These are phyloP conservation scores for Meleagris gallopavo DNA, from an alignment of 2,113 vertebrate genomes.

Conservation along the genomic window DNA sequence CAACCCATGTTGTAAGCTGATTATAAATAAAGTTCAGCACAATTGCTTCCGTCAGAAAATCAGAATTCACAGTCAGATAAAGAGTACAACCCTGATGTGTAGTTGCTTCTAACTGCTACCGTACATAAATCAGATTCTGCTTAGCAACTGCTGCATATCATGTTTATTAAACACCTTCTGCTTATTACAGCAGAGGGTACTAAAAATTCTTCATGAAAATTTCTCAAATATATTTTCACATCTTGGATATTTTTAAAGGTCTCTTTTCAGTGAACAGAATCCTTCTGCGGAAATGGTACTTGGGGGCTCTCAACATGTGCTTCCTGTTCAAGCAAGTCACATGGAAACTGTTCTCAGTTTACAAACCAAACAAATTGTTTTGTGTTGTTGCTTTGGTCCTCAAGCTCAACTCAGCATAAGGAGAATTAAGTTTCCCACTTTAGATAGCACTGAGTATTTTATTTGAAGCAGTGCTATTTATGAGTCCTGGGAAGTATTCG, in stretches of 20 bases:
- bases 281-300: slow-evolving; percentile 56
- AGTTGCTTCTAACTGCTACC: slow-evolving; percentile 61
- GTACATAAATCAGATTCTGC: slow-evolving; percentile 76
- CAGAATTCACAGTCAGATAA: slow-evolving; percentile 77
- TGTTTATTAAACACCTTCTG: slow-evolving; percentile 81
- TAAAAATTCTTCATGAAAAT: slow-evolving; percentile 58
- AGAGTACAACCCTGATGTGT: slow-evolving; percentile 71
- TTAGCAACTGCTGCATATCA: slow-evolving; percentile 77
- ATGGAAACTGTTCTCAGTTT: slow-evolving; percentile 64
- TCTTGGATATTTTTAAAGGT: slow-evolving; percentile 65
- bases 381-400: slow-evolving; percentile 21
- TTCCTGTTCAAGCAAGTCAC: slow-evolving; percentile 67
- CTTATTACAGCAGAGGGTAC: slow-evolving; percentile 67
- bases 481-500: not conserved
- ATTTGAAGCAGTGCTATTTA: slow-evolving; percentile 1
- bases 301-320: slow-evolving; percentile 54
- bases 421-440: slow-evolving; percentile 28
- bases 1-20: slow-evolving; percentile 68
- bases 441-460: slow-evolving; percentile 38
- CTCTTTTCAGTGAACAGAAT: slow-evolving; percentile 35
- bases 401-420: slow-evolving; percentile 7
- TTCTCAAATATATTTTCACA: slow-evolving; percentile 61
- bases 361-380: slow-evolving; percentile 53
- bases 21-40: slow-evolving; percentile 79
- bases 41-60: slow-evolving; percentile 72